Conservation (phyloP, 2,113 vertebrate genomes). For the Centropus unirufus region DNA sequence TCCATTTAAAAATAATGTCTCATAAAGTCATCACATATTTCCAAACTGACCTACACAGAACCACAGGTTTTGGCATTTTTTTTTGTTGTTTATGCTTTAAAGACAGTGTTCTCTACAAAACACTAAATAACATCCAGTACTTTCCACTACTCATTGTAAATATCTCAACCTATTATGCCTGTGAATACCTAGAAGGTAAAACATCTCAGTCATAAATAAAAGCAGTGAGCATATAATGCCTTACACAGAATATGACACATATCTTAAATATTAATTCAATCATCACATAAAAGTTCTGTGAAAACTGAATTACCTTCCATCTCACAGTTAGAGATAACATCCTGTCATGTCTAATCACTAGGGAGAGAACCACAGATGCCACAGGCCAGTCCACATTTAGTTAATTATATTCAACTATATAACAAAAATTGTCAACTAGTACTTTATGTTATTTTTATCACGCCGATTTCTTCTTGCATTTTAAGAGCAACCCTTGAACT, state of each 20-base stretch:
- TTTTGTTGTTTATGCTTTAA: not conserved
- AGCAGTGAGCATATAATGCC: not conserved
- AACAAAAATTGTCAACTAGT: slow-evolving; percentile 59
- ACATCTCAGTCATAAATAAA: slow-evolving; percentile 26
- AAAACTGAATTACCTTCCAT: slow-evolving; percentile 71
- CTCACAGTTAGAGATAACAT: slow-evolving; percentile 69
- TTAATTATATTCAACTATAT: slow-evolving; percentile 52
- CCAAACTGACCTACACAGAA: not conserved
- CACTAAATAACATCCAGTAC: not conserved
- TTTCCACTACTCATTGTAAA: not conserved
- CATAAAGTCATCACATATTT: not conserved
- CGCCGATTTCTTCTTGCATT: slow-evolving; percentile 3
- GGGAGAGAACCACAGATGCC: slow-evolving; percentile 45
- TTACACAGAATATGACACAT: slow-evolving; percentile 25
- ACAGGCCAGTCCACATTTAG: slow-evolving; percentile 32
- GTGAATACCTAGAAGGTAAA: not conserved
- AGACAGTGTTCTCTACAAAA: not conserved
- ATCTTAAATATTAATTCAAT: slow-evolving; percentile 67
- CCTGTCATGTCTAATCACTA: slow-evolving; percentile 63
- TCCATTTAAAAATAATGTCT: not conserved
- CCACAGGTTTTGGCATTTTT: not conserved
- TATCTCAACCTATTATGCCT: not conserved
- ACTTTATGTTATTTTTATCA: slow-evolving; percentile 24
- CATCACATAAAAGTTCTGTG: slow-evolving; percentile 64
- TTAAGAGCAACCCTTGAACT: slow-evolving; percentile 27